Evolutionary conservation across 2,888 invertebrate species (phyloP).

Genomic region (Volucella inanis): DNA sequence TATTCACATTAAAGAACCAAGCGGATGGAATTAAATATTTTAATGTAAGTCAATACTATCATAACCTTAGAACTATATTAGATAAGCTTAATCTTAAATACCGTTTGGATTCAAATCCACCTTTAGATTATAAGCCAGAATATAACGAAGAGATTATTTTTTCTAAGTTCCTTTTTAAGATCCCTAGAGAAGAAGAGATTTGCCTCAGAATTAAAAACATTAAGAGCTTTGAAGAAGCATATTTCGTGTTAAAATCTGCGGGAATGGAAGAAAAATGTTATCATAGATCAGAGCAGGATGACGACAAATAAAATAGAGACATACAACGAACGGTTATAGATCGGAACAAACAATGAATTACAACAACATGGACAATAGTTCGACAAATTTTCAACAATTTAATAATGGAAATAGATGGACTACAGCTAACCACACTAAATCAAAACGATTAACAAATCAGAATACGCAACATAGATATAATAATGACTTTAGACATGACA

Average conservation of each 20-base stretch:
- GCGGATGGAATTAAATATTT: constrained; percentile 19
- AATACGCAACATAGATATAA: constrained; percentile 11
- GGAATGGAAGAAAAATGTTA: constrained; percentile 21
- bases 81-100: constrained; percentile 28
- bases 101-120: constrained; percentile 20
- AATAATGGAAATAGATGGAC: too few species aligned
- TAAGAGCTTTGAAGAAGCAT: not conserved
- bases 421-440: too few species aligned
- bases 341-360: not conserved
- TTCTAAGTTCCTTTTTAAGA: constrained; percentile 31
- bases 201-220: constrained; percentile 13
- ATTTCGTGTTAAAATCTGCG: constrained; percentile 2
- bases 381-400: too few species aligned
- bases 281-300: not conserved
- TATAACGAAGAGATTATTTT: constrained; percentile 30
- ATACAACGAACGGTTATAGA: constrained; percentile 18
- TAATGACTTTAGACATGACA: constrained; percentile 22
- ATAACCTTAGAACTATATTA: constrained; percentile 27
- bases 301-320: constrained; percentile 11
- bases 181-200: constrained; percentile 15
- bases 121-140: constrained; percentile 32
- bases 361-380: too few species aligned
- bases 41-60: constrained; percentile 45
- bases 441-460: not conserved
- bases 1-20: constrained; percentile 24